A percentile compares a stretch with the other conserved stretches of the same genome.
Evolutionary conservation across 1,140 invertebrate species (phyloP).

Genomic region (Batillaria attramentaria): DNA sequence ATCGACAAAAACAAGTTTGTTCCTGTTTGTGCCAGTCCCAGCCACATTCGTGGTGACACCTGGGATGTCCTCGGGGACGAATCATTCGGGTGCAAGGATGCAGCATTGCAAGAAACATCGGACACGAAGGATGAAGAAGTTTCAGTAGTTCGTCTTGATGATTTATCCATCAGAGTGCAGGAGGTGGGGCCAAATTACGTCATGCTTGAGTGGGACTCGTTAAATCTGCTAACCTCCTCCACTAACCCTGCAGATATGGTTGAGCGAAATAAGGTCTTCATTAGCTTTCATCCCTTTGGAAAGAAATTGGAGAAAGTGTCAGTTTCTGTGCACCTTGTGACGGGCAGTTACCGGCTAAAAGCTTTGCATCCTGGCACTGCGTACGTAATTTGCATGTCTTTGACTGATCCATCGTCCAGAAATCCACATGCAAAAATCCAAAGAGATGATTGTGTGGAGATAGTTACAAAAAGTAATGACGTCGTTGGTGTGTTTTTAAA

Average conservation of each 20-base stretch:
- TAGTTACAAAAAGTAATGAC: conserved; percentile 16
- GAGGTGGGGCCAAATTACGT: conserved; percentile 23
- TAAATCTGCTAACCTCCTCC: neutral
- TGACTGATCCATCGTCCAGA: neutral
- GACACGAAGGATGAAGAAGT: neutral
- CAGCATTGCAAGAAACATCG: neutral
- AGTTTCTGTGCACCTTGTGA: neutral
- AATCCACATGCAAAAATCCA: neutral
- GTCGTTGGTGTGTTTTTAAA: neutral
- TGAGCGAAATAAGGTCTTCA: neutral
- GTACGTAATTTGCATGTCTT: conserved; percentile 32
- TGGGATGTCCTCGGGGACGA: conserved; percentile 47
- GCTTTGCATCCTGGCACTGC: conserved; percentile 18
- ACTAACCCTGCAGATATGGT: neutral
- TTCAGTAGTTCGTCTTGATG: neutral
- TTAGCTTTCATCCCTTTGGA: conserved; percentile 36
- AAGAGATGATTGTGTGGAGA: conserved; percentile 25
- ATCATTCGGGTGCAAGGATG: conserved; percentile 42
- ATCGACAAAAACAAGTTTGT: conserved; percentile 41
- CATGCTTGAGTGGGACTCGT: conserved; percentile 30
- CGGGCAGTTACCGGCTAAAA: conserved; percentile 20
- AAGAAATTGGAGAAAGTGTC: conserved; percentile 4
- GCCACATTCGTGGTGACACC: conserved; percentile 27
- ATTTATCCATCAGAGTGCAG: conserved; percentile 20
- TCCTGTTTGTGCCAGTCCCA: conserved; percentile 45